A percentile compares a stretch with the other conserved stretches of the same genome.
Conservation (phyloP, 2,113 vertebrate species). For the Stomatorhinus ivindoensis region DNA sequence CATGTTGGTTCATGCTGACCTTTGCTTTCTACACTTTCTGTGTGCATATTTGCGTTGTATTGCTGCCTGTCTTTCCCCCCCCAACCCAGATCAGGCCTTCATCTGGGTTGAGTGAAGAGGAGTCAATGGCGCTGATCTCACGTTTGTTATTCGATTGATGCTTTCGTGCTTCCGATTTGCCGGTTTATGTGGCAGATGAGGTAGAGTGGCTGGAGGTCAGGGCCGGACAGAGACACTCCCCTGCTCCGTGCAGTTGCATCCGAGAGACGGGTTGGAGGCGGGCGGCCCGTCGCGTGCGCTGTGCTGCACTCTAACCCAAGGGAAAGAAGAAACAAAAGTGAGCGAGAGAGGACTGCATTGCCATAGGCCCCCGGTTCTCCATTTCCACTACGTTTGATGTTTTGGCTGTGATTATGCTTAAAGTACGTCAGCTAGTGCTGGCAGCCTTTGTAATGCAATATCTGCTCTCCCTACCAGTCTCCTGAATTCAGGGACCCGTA, state of each 20-base stretch:
- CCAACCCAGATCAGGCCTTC: background rate
- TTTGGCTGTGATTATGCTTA: background rate
- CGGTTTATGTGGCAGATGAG: background rate
- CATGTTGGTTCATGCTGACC: background rate
- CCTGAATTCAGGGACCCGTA: background rate
- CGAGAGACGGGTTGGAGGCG: background rate
- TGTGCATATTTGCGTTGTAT: background rate
- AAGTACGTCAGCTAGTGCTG: background rate
- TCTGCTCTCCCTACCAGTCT: background rate
- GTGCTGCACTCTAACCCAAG: background rate
- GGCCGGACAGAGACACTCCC: background rate
- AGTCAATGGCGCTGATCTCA: background rate
- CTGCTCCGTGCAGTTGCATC: background rate
- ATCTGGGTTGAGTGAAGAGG: background rate
- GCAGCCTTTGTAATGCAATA: background rate
- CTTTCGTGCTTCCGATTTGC: background rate
- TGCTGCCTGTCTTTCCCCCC: slow-evolving; percentile 21
- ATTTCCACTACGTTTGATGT: background rate
- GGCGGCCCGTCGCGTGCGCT: background rate
- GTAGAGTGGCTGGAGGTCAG: background rate
- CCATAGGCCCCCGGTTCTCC: background rate
- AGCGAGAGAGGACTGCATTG: background rate
- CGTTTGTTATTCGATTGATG: background rate
- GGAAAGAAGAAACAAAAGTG: background rate
- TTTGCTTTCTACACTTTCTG: background rate